Base-by-base conservation (phyloP, 2,888 invertebrate species). In the Ctenicera cuprea region DNA sequence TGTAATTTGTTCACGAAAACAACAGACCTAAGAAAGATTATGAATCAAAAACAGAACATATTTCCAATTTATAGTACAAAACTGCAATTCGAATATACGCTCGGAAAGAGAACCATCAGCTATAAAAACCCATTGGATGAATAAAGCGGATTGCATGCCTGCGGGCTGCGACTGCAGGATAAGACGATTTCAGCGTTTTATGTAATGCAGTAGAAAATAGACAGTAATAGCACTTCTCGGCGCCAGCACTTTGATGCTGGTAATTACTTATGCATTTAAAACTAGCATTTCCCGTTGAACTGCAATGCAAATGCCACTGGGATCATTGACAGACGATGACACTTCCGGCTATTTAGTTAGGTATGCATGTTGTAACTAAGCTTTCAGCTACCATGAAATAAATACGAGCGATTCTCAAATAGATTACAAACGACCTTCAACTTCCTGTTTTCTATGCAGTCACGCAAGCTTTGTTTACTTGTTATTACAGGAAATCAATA, bases 401-500 rank as follows among this genome's bases (percentile, higher is more conserved):
- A 52, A 52, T 52, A 26, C n/a, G 52, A 52, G 12, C 22, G 52
- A 52, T 52, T 30, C 52, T 26, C 52, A 22, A 14, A 9, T 30
- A 52, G 52, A 52, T 59, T 59, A 38, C 5, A 37, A 59, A 18
- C 38, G 59, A 59, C 59, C 59, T 59, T 59, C 59, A 38, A 59
- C 38, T 59, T 59, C 59, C 38, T 38, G 20, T 33, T 30, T 59
- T 37, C 57, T 37, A 57, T 33, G n/a, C 59, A 4, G n/a, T n/a
- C 59, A 59, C 59, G 59, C 59, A 22, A 59, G 33, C 59, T 59
- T 59, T 59, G 59, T 59, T 59, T 59, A 59, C 59, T 38, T 33
- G 20, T 4, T 38, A 38, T 20, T 59, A 22, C 59, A 33, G 22
- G 59, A 37, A 22, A 38, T 59, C 59, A 20, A 59, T 59, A 59